phyloP scores from a whole-genome alignment of 2,888 invertebrate genomes.

The Scaptomyza reducta region DNA sequence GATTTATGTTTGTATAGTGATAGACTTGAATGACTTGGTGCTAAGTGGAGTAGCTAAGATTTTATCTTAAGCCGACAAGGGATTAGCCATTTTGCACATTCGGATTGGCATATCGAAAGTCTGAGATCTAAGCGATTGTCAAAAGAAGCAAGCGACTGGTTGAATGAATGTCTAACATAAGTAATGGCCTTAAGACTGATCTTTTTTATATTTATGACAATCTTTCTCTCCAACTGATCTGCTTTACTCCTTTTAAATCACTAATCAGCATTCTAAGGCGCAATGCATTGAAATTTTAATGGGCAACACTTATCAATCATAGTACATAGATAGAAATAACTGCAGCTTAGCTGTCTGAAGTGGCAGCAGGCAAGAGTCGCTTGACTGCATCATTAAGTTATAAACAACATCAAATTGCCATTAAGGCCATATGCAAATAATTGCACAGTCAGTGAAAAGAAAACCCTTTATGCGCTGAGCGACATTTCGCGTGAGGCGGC shows the following conservation, averaged over 20 bases:
- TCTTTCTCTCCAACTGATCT: too few species aligned
- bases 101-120: slow-evolving; percentile 58
- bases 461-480: slow-evolving; percentile 41
- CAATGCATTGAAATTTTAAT: slow-evolving; percentile 43
- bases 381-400: slow-evolving; percentile 73
- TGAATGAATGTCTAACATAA: slow-evolving; percentile 18
- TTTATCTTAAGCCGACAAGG: slow-evolving; percentile 54
- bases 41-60: slow-evolving; percentile 54
- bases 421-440: slow-evolving; percentile 77
- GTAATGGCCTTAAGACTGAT: slow-evolving; percentile 39
- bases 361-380: slow-evolving; percentile 45
- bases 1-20: slow-evolving; percentile 27
- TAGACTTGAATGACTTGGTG: slow-evolving; percentile 45
- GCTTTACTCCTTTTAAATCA: slow-evolving; percentile 17
- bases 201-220: neutral
- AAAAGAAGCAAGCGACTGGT: slow-evolving; percentile 15
- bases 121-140: slow-evolving; percentile 50
- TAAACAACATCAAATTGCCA: slow-evolving; percentile 79
- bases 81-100: slow-evolving; percentile 61
- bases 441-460: slow-evolving; percentile 62
- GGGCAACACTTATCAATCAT: slow-evolving; percentile 73
- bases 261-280: slow-evolving; percentile 18
- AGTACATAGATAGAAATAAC: slow-evolving; percentile 27
- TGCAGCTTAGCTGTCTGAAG: slow-evolving; percentile 26
- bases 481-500: slow-evolving; percentile 63